Evolutionary conservation across 2,888 invertebrate genomes (phyloP), one percentile per base, ranked within the genome.

Genomic region (Cancer borealis): DNA sequence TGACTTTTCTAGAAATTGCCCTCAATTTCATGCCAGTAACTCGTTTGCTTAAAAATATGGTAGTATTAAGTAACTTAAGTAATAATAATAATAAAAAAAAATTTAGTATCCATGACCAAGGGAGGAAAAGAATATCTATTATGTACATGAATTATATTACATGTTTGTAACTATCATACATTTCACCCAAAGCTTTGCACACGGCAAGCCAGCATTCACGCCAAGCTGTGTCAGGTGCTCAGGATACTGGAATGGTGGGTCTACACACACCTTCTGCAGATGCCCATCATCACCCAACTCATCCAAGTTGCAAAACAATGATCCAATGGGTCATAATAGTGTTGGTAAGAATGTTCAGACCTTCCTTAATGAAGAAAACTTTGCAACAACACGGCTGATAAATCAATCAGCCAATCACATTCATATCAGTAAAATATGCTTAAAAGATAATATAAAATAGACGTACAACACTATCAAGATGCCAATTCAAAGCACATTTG

Each of bases 61-160:
- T 94, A 92, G 90, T 92, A 90, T 94, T 92, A 92, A 92, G 89
- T 92, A 94, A 54, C 88, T 46, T 88, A 79, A 73, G 49, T 47
- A 49, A 92, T 94, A 90, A 26, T 88, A 8, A 54, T 60, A 93
- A 93, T 47, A 91, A 91, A 87, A 91, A 79, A 79, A 91, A 66
- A 73, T 94, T 94, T 94, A 89, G 92, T 92, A 92, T 94, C 94
- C 94, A 49, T 94, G 92, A 92, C 94, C 94, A 92, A 30, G 88
- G 66, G 88, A 49, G 73, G 54, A 88, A 89, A 84, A 90, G 91
- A 92, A 93, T 47, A 92, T 46, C 26, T 46, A 60, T 45, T 94
- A 94, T 94, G 84, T 94, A 94, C 92, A 94, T 79, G 66, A 92
- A 79, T 21, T 92, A 92, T 94, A 94, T 92, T 94, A 92, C 92